Evolutionary conservation across 2,888 invertebrate species (phyloP).

Genomic region (Pogonocherus hispidulus): DNA sequence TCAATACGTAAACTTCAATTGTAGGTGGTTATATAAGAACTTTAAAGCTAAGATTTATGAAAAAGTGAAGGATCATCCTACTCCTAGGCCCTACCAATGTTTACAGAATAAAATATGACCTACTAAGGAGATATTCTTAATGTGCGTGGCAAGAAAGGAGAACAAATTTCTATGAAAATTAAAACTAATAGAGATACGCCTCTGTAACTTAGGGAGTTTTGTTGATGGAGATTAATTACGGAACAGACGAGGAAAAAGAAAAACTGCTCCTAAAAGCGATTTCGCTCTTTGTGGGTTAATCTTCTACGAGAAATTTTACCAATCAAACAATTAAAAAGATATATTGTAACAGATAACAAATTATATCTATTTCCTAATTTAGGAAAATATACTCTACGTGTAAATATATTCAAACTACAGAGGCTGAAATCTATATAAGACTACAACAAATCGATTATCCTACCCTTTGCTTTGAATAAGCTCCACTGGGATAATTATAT

Average conservation of each 20-base stretch:
- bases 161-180: constrained; percentile 7
- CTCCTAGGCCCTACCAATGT: too few species aligned
- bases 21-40: neutral
- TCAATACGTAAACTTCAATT: too few species aligned
- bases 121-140: neutral
- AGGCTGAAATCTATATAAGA: too few species aligned
- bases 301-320: too few species aligned
- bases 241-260: neutral
- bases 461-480: too few species aligned
- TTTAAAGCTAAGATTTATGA: constrained; percentile 1
- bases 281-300: neutral
- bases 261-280: neutral
- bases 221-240: constrained; percentile 14
- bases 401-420: too few species aligned
- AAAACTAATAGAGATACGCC: constrained; percentile 5
- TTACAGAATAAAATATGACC: too few species aligned
- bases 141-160: neutral
- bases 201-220: neutral
- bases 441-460: too few species aligned
- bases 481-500: too few species aligned
- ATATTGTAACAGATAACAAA: neutral
- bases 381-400: too few species aligned
- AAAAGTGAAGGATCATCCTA: neutral
- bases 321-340: too few species aligned
- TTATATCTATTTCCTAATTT: too few species aligned